Evolutionary conservation across 2,888 invertebrate species (phyloP).

Genomic region (Busseola fusca): DNA sequence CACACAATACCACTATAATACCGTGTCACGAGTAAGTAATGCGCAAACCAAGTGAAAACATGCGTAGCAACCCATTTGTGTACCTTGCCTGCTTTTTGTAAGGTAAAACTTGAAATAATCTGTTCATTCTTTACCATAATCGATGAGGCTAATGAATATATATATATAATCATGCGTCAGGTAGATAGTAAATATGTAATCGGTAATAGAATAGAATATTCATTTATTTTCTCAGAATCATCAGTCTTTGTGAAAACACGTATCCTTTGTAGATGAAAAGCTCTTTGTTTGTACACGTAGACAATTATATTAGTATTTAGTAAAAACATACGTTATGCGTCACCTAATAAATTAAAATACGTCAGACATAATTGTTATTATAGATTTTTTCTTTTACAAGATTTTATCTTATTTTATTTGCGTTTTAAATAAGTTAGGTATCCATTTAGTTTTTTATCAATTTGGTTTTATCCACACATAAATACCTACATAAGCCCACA

Average conservation of each 20-base stretch:
- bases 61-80: constrained; percentile 30
- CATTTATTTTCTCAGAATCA: too few species aligned
- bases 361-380: constrained; percentile 16
- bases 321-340: constrained; percentile 38
- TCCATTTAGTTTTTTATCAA: not conserved
- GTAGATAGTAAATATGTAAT: constrained; percentile 37
- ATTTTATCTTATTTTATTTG: constrained; percentile 1
- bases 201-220: not conserved
- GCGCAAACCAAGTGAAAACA: constrained; percentile 45
- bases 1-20: constrained; percentile 62
- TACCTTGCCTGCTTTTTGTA: constrained; percentile 26
- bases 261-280: constrained; percentile 4
- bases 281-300: constrained; percentile 43
- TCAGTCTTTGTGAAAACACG: constrained; percentile 27
- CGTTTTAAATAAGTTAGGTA: constrained; percentile 1
- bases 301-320: constrained; percentile 4
- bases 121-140: constrained; percentile 24
- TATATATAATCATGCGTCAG: not conserved
- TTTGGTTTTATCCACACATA: not conserved
- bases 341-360: constrained; percentile 27
- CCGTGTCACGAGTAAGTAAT: constrained; percentile 47
- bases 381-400: not conserved
- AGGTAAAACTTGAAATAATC: constrained; percentile 29
- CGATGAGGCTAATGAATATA: constrained; percentile 4
- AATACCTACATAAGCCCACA: not conserved